phyloP scores from a whole-genome alignment of 2,113 vertebrate species.

The Otolemur garnettii region DNA sequence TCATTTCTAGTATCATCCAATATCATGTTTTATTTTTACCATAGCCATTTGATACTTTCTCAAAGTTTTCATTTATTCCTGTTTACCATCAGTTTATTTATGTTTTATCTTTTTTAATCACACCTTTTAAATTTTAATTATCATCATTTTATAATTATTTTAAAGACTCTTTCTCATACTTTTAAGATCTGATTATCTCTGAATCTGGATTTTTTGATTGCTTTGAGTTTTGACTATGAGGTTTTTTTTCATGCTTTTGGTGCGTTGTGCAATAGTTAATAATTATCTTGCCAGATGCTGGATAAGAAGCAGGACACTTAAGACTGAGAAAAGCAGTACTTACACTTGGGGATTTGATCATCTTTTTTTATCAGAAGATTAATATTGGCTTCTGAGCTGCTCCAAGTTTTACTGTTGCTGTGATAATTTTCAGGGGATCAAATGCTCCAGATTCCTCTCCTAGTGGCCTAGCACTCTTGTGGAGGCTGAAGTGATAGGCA shows the following conservation, averaged over 20 bases:
- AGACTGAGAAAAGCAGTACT: neutral
- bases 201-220: neutral
- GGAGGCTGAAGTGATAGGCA: neutral
- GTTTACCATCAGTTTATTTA: neutral
- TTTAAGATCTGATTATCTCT: neutral
- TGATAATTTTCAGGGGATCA: neutral
- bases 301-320: neutral
- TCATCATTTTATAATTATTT: neutral
- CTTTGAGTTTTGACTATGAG: neutral
- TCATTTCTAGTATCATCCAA: neutral
- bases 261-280: neutral
- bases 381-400: neutral
- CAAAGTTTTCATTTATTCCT: neutral
- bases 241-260: neutral
- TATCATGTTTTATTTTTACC: neutral
- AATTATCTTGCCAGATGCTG: neutral
- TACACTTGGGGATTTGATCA: neutral
- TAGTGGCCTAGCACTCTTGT: neutral
- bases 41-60: neutral
- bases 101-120: neutral
- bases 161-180: neutral
- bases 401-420: neutral
- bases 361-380: neutral
- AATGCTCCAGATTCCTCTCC: neutral
- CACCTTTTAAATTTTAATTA: neutral